Base-by-base conservation (phyloP, 2,888 invertebrate species). In the Calliphora vomitoria region DNA sequence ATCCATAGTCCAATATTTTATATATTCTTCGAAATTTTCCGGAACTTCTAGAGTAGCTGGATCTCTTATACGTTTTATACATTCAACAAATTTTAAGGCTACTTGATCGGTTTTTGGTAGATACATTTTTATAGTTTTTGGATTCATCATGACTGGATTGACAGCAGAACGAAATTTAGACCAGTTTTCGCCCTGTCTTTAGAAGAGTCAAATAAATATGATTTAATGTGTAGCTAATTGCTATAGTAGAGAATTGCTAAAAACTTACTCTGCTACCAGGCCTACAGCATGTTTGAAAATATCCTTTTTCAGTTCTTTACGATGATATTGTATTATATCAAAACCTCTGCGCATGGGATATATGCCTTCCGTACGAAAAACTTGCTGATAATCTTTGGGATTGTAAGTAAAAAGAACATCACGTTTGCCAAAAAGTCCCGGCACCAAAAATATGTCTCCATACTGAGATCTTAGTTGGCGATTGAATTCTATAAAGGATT, bases 131-230 rank as follows among this genome's bases (percentile, higher is more conserved):
- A 94, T 93, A 18, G 94, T 90, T 91, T 95, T 95, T 0, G 96
- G 95, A 90, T 95, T 94, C 92, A 96, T 93, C 94, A 96, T 94
- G 55, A 95, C 94, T 85, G 95, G 95, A 91, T 96, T 96, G 0
- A 96, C 95, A 89, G 95, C 95, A 5, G 95, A 95, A 31, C 96
- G 94, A 83, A 96, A 94, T 76, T 95, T 94, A 55, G 95, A 95
- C 96, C 96, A 96, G 89, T 53, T 58, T 44, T 95, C 94, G 1
- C 96, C 96, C 75, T 87, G 85, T 35, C 87, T 87, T 53, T 4
- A 25, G 15, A 50, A 13, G 6, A 44, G 13, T 15, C 4, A 50
- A n/a, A 5, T 4, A 50, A 50, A 3, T 15, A n/a, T 3, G 4
- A 5, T 0, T 35, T 35, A 15, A n/a, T n/a, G 2, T n/a, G 0